These are phyloP conservation scores for Criorhina ranunculi DNA, from an alignment of 2,888 invertebrate species.

Conservation along the genomic window DNA sequence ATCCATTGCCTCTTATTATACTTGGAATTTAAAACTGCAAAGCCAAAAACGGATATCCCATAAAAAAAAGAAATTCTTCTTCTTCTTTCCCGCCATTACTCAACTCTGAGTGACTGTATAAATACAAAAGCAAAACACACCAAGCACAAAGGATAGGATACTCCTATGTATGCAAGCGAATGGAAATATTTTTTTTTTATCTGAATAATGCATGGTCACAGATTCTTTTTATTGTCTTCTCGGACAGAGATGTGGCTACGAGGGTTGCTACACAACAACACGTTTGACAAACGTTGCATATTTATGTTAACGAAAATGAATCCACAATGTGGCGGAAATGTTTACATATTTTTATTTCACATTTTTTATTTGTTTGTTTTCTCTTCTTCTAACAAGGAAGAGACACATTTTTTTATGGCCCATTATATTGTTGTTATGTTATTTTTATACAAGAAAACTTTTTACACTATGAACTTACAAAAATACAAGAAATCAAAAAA, in stretches of 20 bases:
- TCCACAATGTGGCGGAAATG: conserved; percentile 53
- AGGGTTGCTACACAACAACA: conserved; percentile 21
- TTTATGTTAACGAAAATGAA: conserved; percentile 55
- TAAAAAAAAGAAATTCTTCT: not conserved
- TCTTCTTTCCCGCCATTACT: conserved; percentile 4
- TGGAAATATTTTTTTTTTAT: conserved; percentile 54
- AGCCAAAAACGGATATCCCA: not conserved
- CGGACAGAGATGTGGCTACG: conserved; percentile 34
- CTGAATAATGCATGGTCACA: conserved; percentile 68
- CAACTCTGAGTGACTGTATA: conserved; percentile 57
- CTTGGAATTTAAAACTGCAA: not conserved
- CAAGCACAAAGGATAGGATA: conserved; percentile 24
- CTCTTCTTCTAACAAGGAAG: conserved; percentile 7
- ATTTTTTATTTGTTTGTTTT: conserved; percentile 22
- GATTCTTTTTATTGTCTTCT: conserved; percentile 60
- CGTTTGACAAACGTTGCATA: conserved; percentile 57
- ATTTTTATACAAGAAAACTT: conserved; percentile 64
- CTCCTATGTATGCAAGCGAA: conserved; percentile 35
- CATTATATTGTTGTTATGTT: conserved; percentile 70
- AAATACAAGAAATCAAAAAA: conserved; percentile 27
- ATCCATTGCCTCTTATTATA: conserved; percentile 8
- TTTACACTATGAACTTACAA: conserved; percentile 62
- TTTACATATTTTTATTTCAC: conserved; percentile 16
- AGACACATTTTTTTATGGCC: conserved; percentile 46
- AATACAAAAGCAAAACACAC: conserved; percentile 18